phyloP scores from a whole-genome alignment of 2,888 invertebrate genomes.

The Cartodere bifasciata region DNA sequence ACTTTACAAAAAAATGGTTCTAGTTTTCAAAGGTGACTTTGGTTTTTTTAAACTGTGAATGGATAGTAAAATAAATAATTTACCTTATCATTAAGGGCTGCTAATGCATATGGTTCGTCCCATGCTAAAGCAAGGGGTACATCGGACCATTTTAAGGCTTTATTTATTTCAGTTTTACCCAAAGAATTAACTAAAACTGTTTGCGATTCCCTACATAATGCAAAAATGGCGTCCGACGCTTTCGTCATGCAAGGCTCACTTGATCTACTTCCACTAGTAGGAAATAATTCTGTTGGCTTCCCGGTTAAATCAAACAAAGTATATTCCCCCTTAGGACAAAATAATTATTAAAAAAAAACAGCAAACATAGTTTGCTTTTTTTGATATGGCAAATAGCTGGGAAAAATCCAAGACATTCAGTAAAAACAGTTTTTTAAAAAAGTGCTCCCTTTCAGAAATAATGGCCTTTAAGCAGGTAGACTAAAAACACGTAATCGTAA shows the following conservation, averaged over 20 bases:
- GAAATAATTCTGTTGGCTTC: constrained; percentile 70
- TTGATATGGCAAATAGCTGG: no score
- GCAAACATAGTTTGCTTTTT: constrained; percentile 1
- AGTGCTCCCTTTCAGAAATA: no score
- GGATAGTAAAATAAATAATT: constrained; percentile 4
- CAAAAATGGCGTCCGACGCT: constrained; percentile 60
- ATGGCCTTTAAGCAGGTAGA: no score
- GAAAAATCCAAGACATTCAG: no score
- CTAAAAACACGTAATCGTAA: no score
- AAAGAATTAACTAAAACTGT: constrained; percentile 74
- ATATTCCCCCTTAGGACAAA: constrained; percentile 16
- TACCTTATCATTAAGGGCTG: constrained; percentile 55
- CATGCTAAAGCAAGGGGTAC: constrained; percentile 66
- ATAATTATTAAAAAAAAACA: constrained; percentile 18
- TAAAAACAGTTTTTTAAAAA: no score
- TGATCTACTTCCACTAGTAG: constrained; percentile 64
- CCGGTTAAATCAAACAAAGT: constrained; percentile 17
- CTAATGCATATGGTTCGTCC: constrained; percentile 88
- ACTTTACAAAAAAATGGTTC: no score
- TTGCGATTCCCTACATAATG: constrained; percentile 76
- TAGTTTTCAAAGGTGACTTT: no score
- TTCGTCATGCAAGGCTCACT: constrained; percentile 75
- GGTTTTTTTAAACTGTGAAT: no score
- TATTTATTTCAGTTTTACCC: constrained; percentile 53
- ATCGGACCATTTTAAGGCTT: constrained; percentile 70